Percentiles rank a stretch among this genome's conserved stretches.
Evolutionary conservation across 2,113 vertebrate genomes (phyloP).

Genomic region (Cygnus atratus): DNA sequence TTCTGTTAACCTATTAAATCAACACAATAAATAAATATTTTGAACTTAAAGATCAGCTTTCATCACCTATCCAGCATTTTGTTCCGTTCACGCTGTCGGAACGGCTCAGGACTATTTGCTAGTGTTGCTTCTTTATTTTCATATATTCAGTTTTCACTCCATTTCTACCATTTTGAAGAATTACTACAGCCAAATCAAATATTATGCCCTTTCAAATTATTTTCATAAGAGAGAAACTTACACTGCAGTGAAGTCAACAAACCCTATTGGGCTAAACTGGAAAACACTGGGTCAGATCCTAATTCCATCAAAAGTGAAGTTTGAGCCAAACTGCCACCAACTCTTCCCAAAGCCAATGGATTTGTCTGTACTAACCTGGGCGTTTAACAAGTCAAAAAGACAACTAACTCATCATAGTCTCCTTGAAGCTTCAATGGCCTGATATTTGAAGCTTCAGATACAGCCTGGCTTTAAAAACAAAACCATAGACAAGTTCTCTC

Average conservation of each 20-base stretch:
- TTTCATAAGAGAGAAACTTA: background rate
- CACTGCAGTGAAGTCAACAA: background rate
- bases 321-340: background rate
- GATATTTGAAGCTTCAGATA: background rate
- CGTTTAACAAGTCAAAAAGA: background rate
- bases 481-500: background rate
- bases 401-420: background rate
- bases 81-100: background rate
- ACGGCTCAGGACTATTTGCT: background rate
- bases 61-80: background rate
- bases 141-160: background rate
- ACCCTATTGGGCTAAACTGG: background rate
- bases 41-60: background rate
- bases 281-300: background rate
- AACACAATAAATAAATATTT: background rate
- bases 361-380: background rate
- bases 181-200: background rate
- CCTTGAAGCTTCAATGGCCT: background rate
- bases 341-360: background rate
- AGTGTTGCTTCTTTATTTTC: background rate
- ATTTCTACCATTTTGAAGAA: background rate
- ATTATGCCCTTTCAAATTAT: background rate
- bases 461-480: background rate
- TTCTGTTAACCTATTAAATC: background rate
- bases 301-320: background rate